Evolutionary conservation across 2,113 vertebrate genomes (phyloP).

Genomic region (Cnemophilus loriae): DNA sequence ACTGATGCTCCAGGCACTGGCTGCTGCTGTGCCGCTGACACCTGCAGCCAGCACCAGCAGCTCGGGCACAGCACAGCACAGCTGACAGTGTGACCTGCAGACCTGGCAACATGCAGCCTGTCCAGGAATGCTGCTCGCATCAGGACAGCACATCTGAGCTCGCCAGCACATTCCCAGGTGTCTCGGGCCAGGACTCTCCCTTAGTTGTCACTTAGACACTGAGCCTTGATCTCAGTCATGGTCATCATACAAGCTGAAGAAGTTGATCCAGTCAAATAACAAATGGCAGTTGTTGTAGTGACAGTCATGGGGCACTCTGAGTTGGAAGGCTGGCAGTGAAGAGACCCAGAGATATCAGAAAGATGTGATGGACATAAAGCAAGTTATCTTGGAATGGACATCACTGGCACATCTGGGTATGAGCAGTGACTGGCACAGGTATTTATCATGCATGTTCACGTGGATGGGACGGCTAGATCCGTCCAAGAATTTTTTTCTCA

Average conservation of each 20-base stretch:
- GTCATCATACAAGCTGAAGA: background rate
- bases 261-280: background rate
- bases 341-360: background rate
- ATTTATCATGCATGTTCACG: background rate
- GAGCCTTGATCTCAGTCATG: background rate
- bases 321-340: background rate
- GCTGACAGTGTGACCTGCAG: background rate
- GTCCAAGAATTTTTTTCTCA: background rate
- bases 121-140: accelerated
- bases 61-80: background rate
- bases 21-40: background rate
- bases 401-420: background rate
- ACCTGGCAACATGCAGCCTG: accelerated
- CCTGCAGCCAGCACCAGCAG: accelerated
- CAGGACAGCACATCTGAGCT: background rate
- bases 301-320: background rate
- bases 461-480: background rate
- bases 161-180: background rate
- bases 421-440: background rate
- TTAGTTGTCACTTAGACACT: background rate
- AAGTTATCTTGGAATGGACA: background rate
- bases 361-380: background rate
- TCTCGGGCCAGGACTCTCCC: background rate
- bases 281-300: background rate
- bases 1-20: background rate